These are phyloP conservation scores for Nannoperca obscura DNA, from an alignment of 2,797 vertebrate species.

Conservation along the genomic window DNA sequence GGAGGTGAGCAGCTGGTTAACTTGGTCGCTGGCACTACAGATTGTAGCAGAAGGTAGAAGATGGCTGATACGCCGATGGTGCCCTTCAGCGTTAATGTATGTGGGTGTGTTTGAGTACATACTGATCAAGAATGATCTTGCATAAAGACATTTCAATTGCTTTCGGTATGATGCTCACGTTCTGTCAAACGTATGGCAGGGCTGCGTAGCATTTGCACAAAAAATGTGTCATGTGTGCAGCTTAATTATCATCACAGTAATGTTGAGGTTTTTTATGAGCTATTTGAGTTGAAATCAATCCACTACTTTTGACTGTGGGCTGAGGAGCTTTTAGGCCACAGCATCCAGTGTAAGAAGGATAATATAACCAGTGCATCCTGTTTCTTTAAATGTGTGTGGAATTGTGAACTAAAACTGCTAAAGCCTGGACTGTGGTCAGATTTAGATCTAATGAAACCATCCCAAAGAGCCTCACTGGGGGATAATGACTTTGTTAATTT, in stretches of 20 bases:
- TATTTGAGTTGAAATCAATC: neutral
- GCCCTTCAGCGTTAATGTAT: neutral
- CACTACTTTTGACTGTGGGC: neutral
- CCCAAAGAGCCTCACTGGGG: neutral
- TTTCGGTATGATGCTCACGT: neutral
- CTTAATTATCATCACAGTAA: neutral
- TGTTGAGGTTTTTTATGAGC: neutral
- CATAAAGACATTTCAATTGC: neutral
- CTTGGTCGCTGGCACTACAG: neutral
- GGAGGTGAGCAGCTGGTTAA: neutral
- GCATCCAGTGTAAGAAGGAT: neutral
- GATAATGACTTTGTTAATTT: neutral
- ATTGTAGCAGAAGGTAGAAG: neutral
- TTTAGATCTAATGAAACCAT: slow-evolving; percentile 20
- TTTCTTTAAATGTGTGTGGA: slow-evolving; percentile 8
- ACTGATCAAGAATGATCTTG: neutral
- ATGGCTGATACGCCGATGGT: neutral
- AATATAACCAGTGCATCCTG: neutral
- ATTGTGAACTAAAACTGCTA: neutral
- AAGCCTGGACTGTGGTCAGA: slow-evolving; percentile 14
- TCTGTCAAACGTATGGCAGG: neutral
- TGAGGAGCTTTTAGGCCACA: neutral
- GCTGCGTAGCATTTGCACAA: neutral
- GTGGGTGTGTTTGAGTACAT: neutral
- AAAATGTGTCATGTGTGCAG: neutral